Percentiles rank a stretch among this genome's conserved stretches.
These are phyloP conservation scores for Spea hammondii DNA, from an alignment of 2,797 vertebrate species.

Conservation along the genomic window DNA sequence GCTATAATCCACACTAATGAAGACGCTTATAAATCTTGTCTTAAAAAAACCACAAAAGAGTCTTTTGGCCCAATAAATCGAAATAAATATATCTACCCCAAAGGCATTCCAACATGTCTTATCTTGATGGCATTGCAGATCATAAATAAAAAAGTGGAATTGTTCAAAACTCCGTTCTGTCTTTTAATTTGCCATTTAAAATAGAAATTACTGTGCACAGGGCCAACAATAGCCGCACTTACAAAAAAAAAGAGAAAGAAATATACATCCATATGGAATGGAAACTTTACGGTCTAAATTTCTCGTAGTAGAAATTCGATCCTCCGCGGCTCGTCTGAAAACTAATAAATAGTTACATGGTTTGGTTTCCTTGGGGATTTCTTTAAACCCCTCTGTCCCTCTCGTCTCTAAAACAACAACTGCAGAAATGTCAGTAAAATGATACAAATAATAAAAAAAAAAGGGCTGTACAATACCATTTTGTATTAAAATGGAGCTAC, in stretches of 20 bases:
- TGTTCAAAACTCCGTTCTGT: not conserved
- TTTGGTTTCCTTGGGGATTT: constrained; percentile 24
- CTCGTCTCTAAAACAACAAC: constrained; percentile 26
- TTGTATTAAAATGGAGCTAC: too few relatives aligned
- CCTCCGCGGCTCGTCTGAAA: constrained; percentile 20
- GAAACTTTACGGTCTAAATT: not conserved
- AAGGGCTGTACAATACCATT: not conserved
- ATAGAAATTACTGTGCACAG: constrained; percentile 8
- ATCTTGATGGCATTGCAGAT: constrained; percentile 10
- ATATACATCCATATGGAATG: constrained; percentile 7
- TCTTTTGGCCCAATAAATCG: constrained; percentile 17
- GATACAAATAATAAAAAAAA: not conserved
- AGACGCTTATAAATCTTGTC: constrained; percentile 37
- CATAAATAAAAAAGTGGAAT: constrained; percentile 8
- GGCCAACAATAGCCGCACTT: constrained; percentile 3
- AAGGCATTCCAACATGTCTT: constrained; percentile 9
- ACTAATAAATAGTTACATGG: constrained; percentile 36
- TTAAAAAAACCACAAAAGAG: too few relatives aligned
- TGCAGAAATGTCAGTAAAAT: constrained; percentile 13
- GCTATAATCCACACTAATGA: not conserved
- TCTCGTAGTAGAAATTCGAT: constrained; percentile 29
- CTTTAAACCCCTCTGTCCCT: constrained; percentile 19
- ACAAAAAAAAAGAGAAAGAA: not conserved
- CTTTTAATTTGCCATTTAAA: not conserved
- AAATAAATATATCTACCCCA: constrained; percentile 1